Conservation (phyloP, 1,140 invertebrate genomes). For the Sinonovacula constricta region DNA sequence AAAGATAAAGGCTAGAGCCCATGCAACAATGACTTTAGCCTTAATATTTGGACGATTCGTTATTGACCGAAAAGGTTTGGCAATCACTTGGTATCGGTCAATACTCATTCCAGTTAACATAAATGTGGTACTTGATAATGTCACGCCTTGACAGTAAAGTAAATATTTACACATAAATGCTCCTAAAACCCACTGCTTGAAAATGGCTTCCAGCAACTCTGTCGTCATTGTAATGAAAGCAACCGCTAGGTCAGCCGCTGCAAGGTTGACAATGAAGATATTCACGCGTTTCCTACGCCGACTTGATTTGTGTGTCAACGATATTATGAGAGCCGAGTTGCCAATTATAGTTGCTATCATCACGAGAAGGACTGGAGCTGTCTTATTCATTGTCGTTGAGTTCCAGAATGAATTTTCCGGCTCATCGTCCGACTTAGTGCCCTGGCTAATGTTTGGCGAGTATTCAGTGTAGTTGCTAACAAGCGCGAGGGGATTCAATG, state of each 20-base stretch:
- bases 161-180: constrained; percentile 78
- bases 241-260: constrained; percentile 79
- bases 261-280: constrained; percentile 78
- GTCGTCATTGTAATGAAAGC: constrained; percentile 79
- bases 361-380: constrained; percentile 74
- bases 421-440: no score
- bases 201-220: constrained; percentile 78
- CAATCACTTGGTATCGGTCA: constrained; percentile 78
- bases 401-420: constrained; percentile 65
- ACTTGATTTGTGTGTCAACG: constrained; percentile 66
- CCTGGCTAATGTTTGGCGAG: no score
- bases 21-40: constrained; percentile 76
- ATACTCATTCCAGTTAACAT: constrained; percentile 79
- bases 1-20: constrained; percentile 78
- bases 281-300: constrained; percentile 72
- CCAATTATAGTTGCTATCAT: constrained; percentile 74
- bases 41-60: constrained; percentile 66
- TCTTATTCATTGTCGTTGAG: constrained; percentile 70
- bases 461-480: no score
- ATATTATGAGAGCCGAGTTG: constrained; percentile 69
- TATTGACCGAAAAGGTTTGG: constrained; percentile 72
- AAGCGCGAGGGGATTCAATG: no score
- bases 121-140: constrained; percentile 78
- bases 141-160: constrained; percentile 79
- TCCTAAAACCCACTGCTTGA: constrained; percentile 79